Percentiles rank a stretch among this genome's conserved stretches.
Conservation (phyloP, 1,140 invertebrate species). For the Nasonia longicornis region DNA sequence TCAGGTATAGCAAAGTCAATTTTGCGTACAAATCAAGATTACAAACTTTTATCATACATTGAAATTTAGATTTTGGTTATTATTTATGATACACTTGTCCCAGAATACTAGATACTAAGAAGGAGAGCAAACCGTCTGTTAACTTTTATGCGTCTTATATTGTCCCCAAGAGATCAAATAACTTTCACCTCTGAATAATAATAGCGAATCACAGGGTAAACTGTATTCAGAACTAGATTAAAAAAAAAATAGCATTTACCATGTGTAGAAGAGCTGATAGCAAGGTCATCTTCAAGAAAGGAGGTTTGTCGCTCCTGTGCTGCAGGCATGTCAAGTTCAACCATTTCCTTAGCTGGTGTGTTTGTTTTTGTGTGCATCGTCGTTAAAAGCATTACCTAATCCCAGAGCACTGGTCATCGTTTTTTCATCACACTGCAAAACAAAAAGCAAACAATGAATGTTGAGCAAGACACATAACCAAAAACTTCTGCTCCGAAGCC, state of each 20-base stretch:
- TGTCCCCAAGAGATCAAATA: background rate
- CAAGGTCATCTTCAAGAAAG: constrained; percentile 54
- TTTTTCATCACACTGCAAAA: constrained; percentile 2
- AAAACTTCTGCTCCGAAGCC: background rate
- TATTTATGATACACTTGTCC: background rate
- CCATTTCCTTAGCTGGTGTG: constrained; percentile 44
- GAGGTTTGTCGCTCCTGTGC: constrained; percentile 47
- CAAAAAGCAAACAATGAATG: constrained; percentile 1
- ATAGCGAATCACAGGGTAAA: background rate
- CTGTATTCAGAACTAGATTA: background rate
- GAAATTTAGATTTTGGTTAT: background rate
- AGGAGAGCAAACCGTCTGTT: background rate
- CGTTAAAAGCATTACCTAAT: constrained; percentile 8
- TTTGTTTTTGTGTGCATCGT: constrained; percentile 37
- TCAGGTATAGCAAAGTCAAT: background rate
- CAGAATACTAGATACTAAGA: background rate
- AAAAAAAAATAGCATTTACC: constrained; percentile 41
- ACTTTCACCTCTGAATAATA: too few species aligned
- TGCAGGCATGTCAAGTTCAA: constrained; percentile 42
- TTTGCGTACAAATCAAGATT: background rate
- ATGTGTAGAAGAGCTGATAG: constrained; percentile 51
- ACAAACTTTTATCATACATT: background rate
- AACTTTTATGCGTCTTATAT: background rate
- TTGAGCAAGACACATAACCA: constrained; percentile 16
- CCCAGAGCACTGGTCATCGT: background rate